phyloP scores from a whole-genome alignment of 2,797 vertebrate genomes.

The Epinephelus coioides region DNA sequence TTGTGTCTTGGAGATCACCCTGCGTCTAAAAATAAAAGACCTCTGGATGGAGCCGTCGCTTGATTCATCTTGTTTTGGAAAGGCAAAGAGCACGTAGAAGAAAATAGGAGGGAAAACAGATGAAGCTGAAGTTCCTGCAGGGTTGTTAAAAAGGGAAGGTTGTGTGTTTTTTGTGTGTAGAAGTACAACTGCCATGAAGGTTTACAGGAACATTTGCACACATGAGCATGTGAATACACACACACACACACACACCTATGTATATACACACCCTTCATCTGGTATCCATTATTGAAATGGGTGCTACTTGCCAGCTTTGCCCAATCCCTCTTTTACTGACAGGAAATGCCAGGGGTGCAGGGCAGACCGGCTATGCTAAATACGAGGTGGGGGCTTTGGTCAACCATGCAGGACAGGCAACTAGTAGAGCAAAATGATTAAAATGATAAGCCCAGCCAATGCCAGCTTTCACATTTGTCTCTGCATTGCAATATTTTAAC shows the following conservation, averaged over 20 bases:
- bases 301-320: constrained; percentile 74
- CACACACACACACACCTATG: constrained; percentile 20
- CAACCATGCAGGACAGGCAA: constrained; percentile 4
- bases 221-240: constrained; percentile 4
- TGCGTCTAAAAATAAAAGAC: constrained; percentile 79
- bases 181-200: constrained; percentile 26
- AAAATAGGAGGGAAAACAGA: constrained; percentile 40
- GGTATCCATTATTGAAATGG: constrained; percentile 74
- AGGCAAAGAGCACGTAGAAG: constrained; percentile 39
- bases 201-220: constrained; percentile 46
- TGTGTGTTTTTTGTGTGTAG: constrained; percentile 35
- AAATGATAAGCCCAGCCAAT: constrained; percentile 1
- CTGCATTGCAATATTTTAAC: neutral
- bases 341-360: constrained; percentile 86
- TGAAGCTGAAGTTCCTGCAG: constrained; percentile 38
- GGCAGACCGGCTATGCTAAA: constrained; percentile 51
- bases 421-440: neutral
- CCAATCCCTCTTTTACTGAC: constrained; percentile 71
- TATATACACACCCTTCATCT: constrained; percentile 68
- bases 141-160: constrained; percentile 35
- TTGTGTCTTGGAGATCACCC: constrained; percentile 67
- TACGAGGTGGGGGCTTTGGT: constrained; percentile 37
- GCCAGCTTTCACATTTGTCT: neutral
- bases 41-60: constrained; percentile 54
- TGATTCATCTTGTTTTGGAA: constrained; percentile 64